A percentile compares a stretch with the other conserved stretches of the same genome.
phyloP scores from a whole-genome alignment of 2,113 vertebrate genomes.

The Cottus gobio region DNA sequence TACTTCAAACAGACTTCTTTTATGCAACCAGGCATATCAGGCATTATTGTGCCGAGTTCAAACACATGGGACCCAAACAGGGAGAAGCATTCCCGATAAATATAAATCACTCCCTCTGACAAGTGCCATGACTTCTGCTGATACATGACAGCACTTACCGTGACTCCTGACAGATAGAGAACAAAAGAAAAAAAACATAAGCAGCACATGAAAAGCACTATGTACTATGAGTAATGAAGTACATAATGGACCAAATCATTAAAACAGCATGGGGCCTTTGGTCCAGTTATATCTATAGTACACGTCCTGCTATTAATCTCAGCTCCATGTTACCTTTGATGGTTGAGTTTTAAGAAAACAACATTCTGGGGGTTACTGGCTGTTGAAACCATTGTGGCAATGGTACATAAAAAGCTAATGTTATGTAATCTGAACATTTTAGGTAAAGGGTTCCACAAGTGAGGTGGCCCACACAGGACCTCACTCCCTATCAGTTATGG shows the following conservation, averaged over 20 bases:
- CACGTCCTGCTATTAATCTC: slow-evolving; percentile 38
- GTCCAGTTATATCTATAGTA: slow-evolving; percentile 19
- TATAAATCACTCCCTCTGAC: slow-evolving; percentile 54
- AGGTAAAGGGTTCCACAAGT: slow-evolving; percentile 23
- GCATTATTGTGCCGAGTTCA: slow-evolving; percentile 48
- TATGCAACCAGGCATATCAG: slow-evolving; percentile 25
- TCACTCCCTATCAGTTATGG: slow-evolving; percentile 39
- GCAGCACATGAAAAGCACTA: slow-evolving; percentile 30
- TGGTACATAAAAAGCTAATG: slow-evolving; percentile 38
- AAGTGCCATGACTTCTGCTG: slow-evolving; percentile 40
- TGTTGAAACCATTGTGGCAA: slow-evolving; percentile 8
- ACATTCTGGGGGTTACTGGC: slow-evolving; percentile 3
- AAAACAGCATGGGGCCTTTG: slow-evolving; percentile 26
- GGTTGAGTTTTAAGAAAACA: neutral
- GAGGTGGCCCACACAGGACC: slow-evolving; percentile 29
- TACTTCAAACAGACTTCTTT: slow-evolving; percentile 35
- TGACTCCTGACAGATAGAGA: slow-evolving; percentile 44
- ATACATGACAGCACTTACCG: slow-evolving; percentile 41
- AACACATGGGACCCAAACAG: slow-evolving; percentile 37
- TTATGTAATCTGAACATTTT: slow-evolving; percentile 31
- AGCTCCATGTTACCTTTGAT: slow-evolving; percentile 33
- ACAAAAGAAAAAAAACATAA: slow-evolving; percentile 37
- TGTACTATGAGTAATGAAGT: slow-evolving; percentile 23
- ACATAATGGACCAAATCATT: slow-evolving; percentile 20
- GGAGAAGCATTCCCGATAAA: slow-evolving; percentile 15